A percentile compares a stretch with the other conserved stretches of the same genome.
Conservation (phyloP, 2,113 vertebrate genomes). For the Varanus komodoensis region DNA sequence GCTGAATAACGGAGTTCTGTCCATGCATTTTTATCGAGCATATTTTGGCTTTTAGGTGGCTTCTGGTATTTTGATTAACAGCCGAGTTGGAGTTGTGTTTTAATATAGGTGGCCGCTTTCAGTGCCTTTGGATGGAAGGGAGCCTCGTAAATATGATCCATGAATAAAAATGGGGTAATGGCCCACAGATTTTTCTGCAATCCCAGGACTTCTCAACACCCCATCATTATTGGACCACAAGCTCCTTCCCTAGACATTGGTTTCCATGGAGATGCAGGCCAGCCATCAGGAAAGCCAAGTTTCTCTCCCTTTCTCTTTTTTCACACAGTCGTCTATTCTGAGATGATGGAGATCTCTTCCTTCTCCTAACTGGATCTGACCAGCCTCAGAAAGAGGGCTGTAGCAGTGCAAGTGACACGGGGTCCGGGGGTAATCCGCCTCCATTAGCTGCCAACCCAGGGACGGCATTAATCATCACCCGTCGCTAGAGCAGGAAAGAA, state of each 20-base stretch:
- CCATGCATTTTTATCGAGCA: not conserved
- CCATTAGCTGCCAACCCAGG: constrained; percentile 12
- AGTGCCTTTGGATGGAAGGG: not conserved
- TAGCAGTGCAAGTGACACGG: not conserved
- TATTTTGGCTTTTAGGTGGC: not conserved
- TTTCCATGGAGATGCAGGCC: constrained; percentile 16
- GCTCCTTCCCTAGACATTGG: not conserved
- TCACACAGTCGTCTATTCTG: not conserved
- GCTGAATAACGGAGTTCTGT: not conserved
- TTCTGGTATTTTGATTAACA: not conserved
- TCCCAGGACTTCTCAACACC: not conserved
- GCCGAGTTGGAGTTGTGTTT: not conserved
- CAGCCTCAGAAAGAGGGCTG: not conserved
- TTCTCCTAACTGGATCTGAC: not conserved
- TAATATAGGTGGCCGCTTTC: not conserved
- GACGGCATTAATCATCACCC: not conserved
- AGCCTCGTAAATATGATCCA: not conserved
- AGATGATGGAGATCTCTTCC: not conserved
- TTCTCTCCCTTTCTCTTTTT: not conserved
- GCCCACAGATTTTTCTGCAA: not conserved
- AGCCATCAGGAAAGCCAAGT: not conserved
- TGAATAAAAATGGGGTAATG: not conserved
- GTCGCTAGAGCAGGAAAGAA: not conserved
- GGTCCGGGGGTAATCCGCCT: not conserved
- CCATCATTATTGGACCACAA: not conserved